Evolutionary conservation across 2,797 vertebrate species (phyloP), one percentile per base, ranked within the genome.

Genomic region (Kryptolebias ocellatus): DNA sequence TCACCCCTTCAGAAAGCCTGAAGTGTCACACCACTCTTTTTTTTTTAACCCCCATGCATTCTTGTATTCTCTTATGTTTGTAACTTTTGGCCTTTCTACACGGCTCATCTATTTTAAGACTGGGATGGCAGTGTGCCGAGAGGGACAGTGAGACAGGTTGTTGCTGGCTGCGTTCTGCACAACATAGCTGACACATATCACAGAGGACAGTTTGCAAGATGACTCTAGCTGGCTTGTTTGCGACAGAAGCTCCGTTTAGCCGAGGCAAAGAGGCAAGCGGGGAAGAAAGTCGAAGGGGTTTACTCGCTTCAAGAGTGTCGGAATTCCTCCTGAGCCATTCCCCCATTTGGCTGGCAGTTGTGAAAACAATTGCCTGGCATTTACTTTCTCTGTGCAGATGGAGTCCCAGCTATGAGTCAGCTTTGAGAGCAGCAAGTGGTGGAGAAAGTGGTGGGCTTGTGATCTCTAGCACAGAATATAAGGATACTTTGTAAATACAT

Each of bases 321-420:
- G 90, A 93, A 93, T 93, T 93, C 91, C 90, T 93, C 79, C 86
- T 91, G 89, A 91, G 88, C 87, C 83, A 54, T 92, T 93, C 85
- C 89, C 91, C 90, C 92, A 92, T 94, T 94, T 94, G 93, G 91
- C 91, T 93, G 91, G 91, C 93, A 94, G 88, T 94, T 93, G 92
- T 93, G 92, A 94, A 94, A 94, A 93, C 92, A 93, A 91, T 93
- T 93, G 93, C 83, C 80, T 90, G 88, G 92, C 92, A 89, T 92
- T 93, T 90, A 90, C 90, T 87, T 87, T 86, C 64, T 74, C 18
- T 68, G 80, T 90, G 84, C 89, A 78, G 89, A 91, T 93, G 90
- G 70, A 89, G 88, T 90, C 86, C 82, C 86, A 85, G 88, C 84
- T 85, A 90, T 92, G 92, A 92, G 87, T 93, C 92, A 91, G 89